Evolutionary conservation across 2,797 vertebrate genomes (phyloP).

Genomic region (Sebastes iracundus): DNA sequence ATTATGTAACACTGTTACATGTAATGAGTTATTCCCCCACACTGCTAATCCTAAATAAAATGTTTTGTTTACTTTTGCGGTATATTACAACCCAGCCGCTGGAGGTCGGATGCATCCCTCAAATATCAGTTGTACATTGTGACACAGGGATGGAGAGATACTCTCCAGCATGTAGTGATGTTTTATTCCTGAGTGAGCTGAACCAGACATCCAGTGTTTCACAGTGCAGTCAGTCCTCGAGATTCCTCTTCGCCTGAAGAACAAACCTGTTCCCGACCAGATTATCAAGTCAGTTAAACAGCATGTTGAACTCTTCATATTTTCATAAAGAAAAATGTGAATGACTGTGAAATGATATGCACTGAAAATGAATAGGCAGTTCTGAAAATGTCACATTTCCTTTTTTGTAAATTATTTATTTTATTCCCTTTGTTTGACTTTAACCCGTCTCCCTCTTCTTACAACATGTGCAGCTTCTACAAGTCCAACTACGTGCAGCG

Average conservation of each 20-base stretch:
- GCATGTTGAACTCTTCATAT: not conserved
- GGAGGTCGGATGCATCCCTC: not conserved
- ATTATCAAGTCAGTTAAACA: slow-evolving; percentile 92
- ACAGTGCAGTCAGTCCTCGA: slow-evolving; percentile 96
- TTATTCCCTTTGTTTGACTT: slow-evolving; percentile 9
- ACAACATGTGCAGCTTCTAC: slow-evolving; percentile 88
- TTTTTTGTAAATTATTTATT: not conserved
- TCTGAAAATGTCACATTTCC: not conserved
- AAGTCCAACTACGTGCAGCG: slow-evolving; percentile 97
- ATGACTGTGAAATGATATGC: not conserved
- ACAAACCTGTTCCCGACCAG: slow-evolving; percentile 97
- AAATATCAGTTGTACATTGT: not conserved
- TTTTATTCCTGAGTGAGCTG: slow-evolving; percentile 42
- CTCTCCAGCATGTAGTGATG: not conserved
- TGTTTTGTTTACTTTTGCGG: not conserved
- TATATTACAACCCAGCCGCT: not conserved
- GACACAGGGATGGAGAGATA: not conserved
- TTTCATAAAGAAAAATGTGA: not conserved
- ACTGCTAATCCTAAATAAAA: not conserved
- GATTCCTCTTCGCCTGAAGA: slow-evolving; percentile 93
- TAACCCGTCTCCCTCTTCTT: not conserved
- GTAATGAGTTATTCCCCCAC: not conserved
- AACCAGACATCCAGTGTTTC: slow-evolving; percentile 96
- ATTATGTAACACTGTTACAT: not conserved
- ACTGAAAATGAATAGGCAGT: not conserved